Base-by-base conservation (phyloP, 2,888 invertebrate species). In the Chrysolina americana region DNA sequence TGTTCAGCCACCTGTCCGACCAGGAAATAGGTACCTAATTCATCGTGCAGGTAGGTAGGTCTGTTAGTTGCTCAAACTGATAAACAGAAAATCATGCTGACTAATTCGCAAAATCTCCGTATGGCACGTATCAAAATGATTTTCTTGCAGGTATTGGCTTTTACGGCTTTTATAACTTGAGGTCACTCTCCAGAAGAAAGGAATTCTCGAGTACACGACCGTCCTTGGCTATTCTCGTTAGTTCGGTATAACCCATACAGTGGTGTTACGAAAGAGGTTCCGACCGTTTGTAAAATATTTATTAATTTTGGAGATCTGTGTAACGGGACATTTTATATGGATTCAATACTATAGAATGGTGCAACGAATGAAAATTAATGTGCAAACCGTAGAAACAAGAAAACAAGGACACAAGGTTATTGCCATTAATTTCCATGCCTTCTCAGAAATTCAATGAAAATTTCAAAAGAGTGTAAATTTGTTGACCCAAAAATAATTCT, bases 111-210 rank as follows among this genome's bases (percentile, higher is more conserved):
- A 17, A 8, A 59, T 59, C 59, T 28, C 13, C n/a, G 59, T 36
- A 36, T 59, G n/a, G 59, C 59, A 59, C 28, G 59, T 36, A 59
- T 59, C 59, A 17, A 28, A 56, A 36, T 59, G n/a, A 36, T 59
- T 59, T 59, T n/a, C 36, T 36, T 11, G 59, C 36, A 36, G 36
- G 59, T 23, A 59, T 9, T 59, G 28, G n/a, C n/a, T 36, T 36
- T 8, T 36, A 5, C 28, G 59, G 59, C 13, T 59, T 59, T 59
- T 36, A 28, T 11, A 28, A 9, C 59, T 36, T 59, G 59, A 59
- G 59, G 59, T 59, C 59, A 59, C n/a, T 59, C 59, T 59, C 28
- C 59, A 36, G 59, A 28, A 59, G 59, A 59, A 59, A 59, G 59
- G 59, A 59, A 59, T 59, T 23, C 17, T 59, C 17, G 59, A 50